A percentile compares a stretch with the other conserved stretches of the same genome.
Conservation (phyloP, 2,113 vertebrate genomes). For the Bostrychus sinensis region DNA sequence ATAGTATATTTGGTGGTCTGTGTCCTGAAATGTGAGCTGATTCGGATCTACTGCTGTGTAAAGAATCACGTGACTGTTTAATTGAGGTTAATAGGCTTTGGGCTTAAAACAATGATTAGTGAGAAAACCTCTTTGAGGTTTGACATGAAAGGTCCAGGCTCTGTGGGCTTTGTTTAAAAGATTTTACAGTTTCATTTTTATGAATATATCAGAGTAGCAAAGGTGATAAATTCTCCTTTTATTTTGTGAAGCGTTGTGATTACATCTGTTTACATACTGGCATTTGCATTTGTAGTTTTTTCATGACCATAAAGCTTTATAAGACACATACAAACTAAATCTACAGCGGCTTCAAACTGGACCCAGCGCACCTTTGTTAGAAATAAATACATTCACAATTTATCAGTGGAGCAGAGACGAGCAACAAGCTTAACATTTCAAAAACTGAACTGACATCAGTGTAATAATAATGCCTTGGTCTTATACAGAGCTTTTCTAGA, state of each 20-base stretch:
- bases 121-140: neutral
- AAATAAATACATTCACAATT: slow-evolving; percentile 71
- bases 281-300: slow-evolving; percentile 22
- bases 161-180: too few species aligned
- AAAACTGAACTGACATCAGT: neutral
- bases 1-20: neutral
- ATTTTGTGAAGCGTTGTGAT: slow-evolving; percentile 51
- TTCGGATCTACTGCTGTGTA: neutral
- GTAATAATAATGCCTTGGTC: neutral
- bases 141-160: neutral
- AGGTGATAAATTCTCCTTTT: slow-evolving; percentile 36
- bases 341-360: slow-evolving; percentile 16
- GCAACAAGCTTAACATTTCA: neutral
- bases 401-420: slow-evolving; percentile 2
- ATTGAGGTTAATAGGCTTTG: slow-evolving; percentile 35
- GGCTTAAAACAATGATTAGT: slow-evolving; percentile 30
- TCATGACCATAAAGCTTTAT: slow-evolving; percentile 12
- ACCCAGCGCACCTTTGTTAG: slow-evolving; percentile 15
- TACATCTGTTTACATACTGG: slow-evolving; percentile 46
- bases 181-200: neutral
- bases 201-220: neutral
- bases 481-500: too few species aligned
- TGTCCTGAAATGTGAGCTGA: neutral
- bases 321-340: slow-evolving; percentile 23
- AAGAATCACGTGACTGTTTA: slow-evolving; percentile 32